Evolutionary conservation across 2,888 invertebrate genomes (phyloP).

Genomic region (Opisthograptis luteolata): DNA sequence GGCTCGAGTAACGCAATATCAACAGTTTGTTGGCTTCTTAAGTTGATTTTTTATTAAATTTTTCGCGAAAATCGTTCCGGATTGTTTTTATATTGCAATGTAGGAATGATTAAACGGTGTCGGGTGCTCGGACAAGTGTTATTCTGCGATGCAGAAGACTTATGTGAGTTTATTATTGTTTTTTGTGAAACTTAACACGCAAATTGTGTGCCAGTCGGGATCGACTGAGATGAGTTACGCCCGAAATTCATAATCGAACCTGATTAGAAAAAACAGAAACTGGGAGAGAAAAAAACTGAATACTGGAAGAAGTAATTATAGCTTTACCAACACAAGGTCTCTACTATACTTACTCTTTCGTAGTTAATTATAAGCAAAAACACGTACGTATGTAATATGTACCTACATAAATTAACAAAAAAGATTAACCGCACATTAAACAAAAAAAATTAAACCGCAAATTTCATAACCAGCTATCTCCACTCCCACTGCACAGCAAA

Average conservation of each 20-base stretch:
- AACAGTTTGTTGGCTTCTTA: conserved; percentile 43
- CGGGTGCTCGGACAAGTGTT: conserved; percentile 30
- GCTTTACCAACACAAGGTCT: too few relatives aligned
- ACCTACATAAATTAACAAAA: too few relatives aligned
- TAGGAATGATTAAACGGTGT: conserved; percentile 34
- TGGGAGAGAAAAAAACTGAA: too few relatives aligned
- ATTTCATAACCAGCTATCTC: conserved; percentile 1
- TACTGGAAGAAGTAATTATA: too few relatives aligned
- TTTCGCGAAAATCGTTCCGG: conserved; percentile 38
- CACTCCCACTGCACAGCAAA: conserved; percentile 13
- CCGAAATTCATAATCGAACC: too few relatives aligned
- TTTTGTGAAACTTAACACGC: conserved; percentile 20
- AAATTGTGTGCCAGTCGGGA: too few relatives aligned
- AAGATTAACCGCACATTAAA: too few relatives aligned
- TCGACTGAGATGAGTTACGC: too few relatives aligned
- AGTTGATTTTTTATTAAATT: conserved; percentile 55
- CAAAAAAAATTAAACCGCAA: not conserved
- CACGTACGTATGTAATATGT: too few relatives aligned
- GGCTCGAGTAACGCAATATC: conserved; percentile 45
- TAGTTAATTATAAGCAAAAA: too few relatives aligned
- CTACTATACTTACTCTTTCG: too few relatives aligned
- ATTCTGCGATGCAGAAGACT: conserved; percentile 17
- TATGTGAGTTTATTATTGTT: conserved; percentile 16
- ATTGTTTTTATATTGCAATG: conserved; percentile 43
- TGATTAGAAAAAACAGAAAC: too few relatives aligned